A percentile compares a stretch with the other conserved stretches of the same genome.
These are phyloP conservation scores for Neodontobutis hainanensis DNA, from an alignment of 2,113 vertebrate genomes.

Conservation along the genomic window DNA sequence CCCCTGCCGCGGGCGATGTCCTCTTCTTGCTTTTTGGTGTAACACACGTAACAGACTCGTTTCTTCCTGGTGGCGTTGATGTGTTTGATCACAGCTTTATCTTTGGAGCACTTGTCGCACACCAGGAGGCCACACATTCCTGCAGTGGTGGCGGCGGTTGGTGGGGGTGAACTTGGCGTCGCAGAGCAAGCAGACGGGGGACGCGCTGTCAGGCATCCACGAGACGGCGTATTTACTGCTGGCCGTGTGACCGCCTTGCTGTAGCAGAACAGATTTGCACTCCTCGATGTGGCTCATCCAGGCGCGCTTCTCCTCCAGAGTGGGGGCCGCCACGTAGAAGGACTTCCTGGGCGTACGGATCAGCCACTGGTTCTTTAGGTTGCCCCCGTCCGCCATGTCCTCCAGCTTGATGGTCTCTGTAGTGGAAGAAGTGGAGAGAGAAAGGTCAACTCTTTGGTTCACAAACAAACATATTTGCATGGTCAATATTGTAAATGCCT, in stretches of 20 bases:
- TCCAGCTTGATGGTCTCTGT: conserved; percentile 84
- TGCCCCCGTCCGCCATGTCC: conserved; percentile 77
- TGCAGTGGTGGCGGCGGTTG: conserved; percentile 89
- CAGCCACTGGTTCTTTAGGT: conserved; percentile 89
- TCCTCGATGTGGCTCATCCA: conserved; percentile 89
- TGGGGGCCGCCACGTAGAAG: conserved; percentile 85
- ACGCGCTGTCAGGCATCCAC: conserved; percentile 88
- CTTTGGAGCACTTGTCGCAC: conserved; percentile 84
- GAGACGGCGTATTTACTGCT: conserved; percentile 75
- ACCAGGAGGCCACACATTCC: conserved; percentile 90
- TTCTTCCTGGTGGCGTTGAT: conserved; percentile 81
- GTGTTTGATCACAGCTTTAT: conserved; percentile 77
- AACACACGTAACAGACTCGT: conserved; percentile 86
- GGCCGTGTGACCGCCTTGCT: conserved; percentile 54
- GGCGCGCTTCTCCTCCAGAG: conserved; percentile 81
- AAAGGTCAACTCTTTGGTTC: too few relatives aligned
- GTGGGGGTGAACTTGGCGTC: conserved; percentile 79
- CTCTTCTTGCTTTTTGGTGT: conserved; percentile 37
- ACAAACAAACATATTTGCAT: too few relatives aligned
- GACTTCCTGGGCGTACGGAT: conserved; percentile 89
- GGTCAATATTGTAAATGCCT: too few relatives aligned
- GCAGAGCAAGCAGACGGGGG: conserved; percentile 92
- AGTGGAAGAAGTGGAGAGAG: conserved; percentile 12
- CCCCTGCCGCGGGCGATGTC: conserved; percentile 22
- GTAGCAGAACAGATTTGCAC: conserved; percentile 76